Base-by-base conservation (phyloP, 2,113 vertebrate species). In the Illadopsis cleaveri region DNA sequence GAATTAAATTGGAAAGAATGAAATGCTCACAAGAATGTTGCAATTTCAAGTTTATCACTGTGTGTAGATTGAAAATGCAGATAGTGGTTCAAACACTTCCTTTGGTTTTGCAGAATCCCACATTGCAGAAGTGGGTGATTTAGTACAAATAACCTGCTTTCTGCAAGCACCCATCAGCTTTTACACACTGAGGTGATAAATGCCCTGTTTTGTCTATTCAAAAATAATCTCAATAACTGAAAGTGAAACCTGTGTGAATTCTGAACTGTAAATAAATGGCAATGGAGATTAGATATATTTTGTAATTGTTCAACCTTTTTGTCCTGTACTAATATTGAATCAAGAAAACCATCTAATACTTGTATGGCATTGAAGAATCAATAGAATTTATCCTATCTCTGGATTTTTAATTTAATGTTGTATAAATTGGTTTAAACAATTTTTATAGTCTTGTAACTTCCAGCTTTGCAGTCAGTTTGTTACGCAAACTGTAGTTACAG, bases 351-450 rank as follows among this genome's bases (percentile, higher is more conserved):
- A 94, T 93, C 86, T 68, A 94, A 95, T 94, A 96, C 40, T 94
- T 96, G 95, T 95, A 95, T 95, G 85, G 85, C 95, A 96, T 87
- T 96, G 94, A 84, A 90, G 79, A 90, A 92, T 62, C 82, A 78
- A 86, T 27, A 56, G 60, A 96, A 84, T 62, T 91, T 96, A 95
- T 94, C 88, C 88, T 93, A 61, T 93, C 65, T 95, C 80, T 94
- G 96, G 94, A 96, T 97, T 95, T 93, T 94, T 96, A 82, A 94
- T 82, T 95, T 82, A 95, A 94, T 95, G 48, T 38, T 95, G 51
- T 97, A 93, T 91, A 96, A 96, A 95, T 85, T 86, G 61, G 17
- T 96, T 95, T 89, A 91, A 94, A 77, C 61, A 62, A 82, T 94
- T 90, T 93, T 95, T 53, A 57, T 75, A 81, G 89, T 85, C 83